Conservation (phyloP, 2,888 invertebrate genomes). For the Sisyra nigra region DNA sequence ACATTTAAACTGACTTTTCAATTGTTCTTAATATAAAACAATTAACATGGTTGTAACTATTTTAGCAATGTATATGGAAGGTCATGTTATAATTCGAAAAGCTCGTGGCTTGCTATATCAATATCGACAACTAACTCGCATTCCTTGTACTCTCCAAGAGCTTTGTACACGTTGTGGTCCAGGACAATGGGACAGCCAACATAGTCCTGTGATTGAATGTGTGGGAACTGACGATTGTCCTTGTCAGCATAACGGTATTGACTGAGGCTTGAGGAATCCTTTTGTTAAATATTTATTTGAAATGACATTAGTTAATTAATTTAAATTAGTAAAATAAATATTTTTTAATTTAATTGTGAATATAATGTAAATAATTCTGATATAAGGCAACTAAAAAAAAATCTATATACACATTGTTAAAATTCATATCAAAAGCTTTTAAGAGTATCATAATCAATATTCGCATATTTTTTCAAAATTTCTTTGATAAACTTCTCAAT, state of each 20-base stretch:
- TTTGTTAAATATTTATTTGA: conserved; percentile 4
- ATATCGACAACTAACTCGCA: conserved; percentile 70
- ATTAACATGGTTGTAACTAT: conserved; percentile 5
- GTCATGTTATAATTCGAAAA: conserved; percentile 74
- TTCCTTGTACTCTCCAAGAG: conserved; percentile 80
- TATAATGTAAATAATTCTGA: too few species aligned
- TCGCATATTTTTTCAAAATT: too few species aligned
- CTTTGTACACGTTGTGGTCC: conserved; percentile 80
- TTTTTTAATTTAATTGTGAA: too few species aligned
- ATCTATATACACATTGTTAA: too few species aligned
- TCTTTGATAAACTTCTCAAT: too few species aligned
- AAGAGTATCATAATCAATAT: too few species aligned
- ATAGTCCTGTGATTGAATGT: conserved; percentile 76
- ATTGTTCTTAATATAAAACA: neutral
- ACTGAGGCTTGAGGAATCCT: neutral
- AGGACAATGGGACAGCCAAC: conserved; percentile 89
- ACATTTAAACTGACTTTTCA: neutral
- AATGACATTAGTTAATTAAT: too few species aligned
- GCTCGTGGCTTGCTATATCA: conserved; percentile 82
- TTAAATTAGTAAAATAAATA: too few species aligned
- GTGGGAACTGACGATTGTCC: conserved; percentile 36
- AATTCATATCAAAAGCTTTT: too few species aligned
- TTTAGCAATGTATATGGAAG: conserved; percentile 93
- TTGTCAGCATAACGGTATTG: conserved; percentile 1
- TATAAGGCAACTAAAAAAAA: too few species aligned